A percentile compares a stretch with the other conserved stretches of the same genome.
These are phyloP conservation scores for Acleris emargana DNA, from an alignment of 2,888 invertebrate genomes.

Conservation along the genomic window DNA sequence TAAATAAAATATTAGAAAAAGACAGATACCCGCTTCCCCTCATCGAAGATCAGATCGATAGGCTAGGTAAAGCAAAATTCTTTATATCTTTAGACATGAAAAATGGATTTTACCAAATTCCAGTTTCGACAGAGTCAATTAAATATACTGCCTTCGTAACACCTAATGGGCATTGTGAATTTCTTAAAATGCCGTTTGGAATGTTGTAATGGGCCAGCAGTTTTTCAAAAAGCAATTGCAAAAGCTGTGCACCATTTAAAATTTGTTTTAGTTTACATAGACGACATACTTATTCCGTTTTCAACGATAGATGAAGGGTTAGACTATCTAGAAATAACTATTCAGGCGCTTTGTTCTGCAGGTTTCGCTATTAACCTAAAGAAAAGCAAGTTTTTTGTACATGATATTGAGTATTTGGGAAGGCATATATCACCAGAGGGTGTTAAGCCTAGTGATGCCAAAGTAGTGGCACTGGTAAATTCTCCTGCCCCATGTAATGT, in stretches of 20 bases:
- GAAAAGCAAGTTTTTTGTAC: not conserved
- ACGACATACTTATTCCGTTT: constrained; percentile 5
- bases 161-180: constrained; percentile 1
- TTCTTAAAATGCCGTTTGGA: constrained; percentile 5
- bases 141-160: constrained; percentile 3
- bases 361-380: constrained; percentile 2
- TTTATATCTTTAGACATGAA: constrained; percentile 19
- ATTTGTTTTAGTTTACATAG: constrained; percentile 5
- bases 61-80: not conserved
- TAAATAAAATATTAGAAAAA: constrained; percentile 27
- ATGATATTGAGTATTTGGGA: too few relatives aligned
- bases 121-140: too few relatives aligned
- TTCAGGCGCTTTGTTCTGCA: not conserved
- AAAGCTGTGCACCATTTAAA: constrained; percentile 3
- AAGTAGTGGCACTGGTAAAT: not conserved
- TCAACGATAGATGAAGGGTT: constrained; percentile 1
- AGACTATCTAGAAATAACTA: not conserved
- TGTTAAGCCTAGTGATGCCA: not conserved
- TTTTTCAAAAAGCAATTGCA: not conserved
- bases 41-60: constrained; percentile 5
- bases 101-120: constrained; percentile 37
- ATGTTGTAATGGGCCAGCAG: constrained; percentile 4
- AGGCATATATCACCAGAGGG: not conserved
- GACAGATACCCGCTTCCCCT: constrained; percentile 23
- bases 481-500: not conserved